phyloP scores from a whole-genome alignment of 2,113 vertebrate genomes.

The Cyprinodon tularosa region DNA sequence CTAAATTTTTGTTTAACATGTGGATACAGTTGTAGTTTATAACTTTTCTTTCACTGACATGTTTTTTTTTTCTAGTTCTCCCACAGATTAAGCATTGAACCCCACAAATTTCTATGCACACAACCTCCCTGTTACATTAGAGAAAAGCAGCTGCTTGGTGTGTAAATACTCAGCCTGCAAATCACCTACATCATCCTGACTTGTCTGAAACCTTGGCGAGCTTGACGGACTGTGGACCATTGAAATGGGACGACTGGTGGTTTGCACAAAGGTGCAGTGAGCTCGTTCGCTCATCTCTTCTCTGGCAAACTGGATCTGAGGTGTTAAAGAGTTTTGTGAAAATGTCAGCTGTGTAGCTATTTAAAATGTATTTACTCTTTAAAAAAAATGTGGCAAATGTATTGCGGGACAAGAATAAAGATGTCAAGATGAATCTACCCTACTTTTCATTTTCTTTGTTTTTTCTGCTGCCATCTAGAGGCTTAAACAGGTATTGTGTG shows the following conservation, averaged over 20 bases:
- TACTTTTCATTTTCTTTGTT: neutral
- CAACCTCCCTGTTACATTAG: slow-evolving; percentile 36
- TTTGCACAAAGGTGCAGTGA: slow-evolving; percentile 63
- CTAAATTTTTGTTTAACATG: slow-evolving; percentile 31
- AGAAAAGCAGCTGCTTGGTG: slow-evolving; percentile 49
- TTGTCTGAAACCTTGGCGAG: slow-evolving; percentile 48
- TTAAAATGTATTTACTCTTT: slow-evolving; percentile 79
- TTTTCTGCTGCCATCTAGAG: slow-evolving; percentile 62
- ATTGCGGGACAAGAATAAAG: slow-evolving; percentile 77
- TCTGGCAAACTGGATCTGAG: slow-evolving; percentile 58
- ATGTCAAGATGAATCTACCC: slow-evolving; percentile 61
- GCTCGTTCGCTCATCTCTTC: slow-evolving; percentile 64
- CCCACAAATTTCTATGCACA: slow-evolving; percentile 61
- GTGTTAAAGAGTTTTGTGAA: slow-evolving; percentile 67
- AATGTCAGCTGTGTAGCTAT: slow-evolving; percentile 75
- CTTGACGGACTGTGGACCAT: slow-evolving; percentile 56
- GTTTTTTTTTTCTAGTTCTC: slow-evolving; percentile 17
- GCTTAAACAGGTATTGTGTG: neutral
- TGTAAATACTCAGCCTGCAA: slow-evolving; percentile 50
- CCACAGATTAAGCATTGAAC: slow-evolving; percentile 32
- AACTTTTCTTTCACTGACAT: slow-evolving; percentile 30
- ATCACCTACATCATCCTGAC: slow-evolving; percentile 43
- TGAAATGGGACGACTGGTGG: slow-evolving; percentile 14
- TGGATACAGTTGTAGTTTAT: slow-evolving; percentile 44
- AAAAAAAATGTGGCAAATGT: slow-evolving; percentile 73